A percentile compares a stretch with the other conserved stretches of the same genome.
Conservation (phyloP, 2,888 invertebrate genomes). For the Ophion ellenae region DNA sequence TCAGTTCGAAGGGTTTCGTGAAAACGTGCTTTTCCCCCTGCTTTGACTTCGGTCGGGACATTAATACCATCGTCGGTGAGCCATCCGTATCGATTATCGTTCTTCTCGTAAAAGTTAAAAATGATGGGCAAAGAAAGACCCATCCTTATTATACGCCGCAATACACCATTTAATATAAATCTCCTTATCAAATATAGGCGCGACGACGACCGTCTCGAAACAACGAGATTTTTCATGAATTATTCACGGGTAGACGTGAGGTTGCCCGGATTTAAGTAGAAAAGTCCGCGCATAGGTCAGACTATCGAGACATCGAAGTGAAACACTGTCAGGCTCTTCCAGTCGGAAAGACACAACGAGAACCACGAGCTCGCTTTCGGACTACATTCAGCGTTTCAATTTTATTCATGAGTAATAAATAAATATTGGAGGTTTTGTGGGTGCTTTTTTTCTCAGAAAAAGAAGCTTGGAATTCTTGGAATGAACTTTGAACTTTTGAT, state of each 20-base stretch:
- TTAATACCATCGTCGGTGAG: slow-evolving; percentile 19
- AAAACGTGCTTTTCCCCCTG: slow-evolving; percentile 34
- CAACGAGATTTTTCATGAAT: slow-evolving; percentile 45
- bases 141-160: neutral
- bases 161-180: slow-evolving; percentile 1
- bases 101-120: slow-evolving; percentile 23
- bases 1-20: slow-evolving; percentile 50
- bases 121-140: slow-evolving; percentile 4
- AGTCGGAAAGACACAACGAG: neutral
- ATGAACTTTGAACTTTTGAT: slow-evolving; percentile 67
- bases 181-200: neutral
- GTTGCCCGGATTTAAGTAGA: slow-evolving; percentile 22
- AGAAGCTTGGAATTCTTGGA: slow-evolving; percentile 22
- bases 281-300: slow-evolving; percentile 38
- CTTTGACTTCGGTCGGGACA: slow-evolving; percentile 52
- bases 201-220: slow-evolving; percentile 15
- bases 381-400: slow-evolving; percentile 10
- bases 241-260: slow-evolving; percentile 15
- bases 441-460: neutral
- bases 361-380: neutral
- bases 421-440: slow-evolving; percentile 7
- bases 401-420: slow-evolving; percentile 32
- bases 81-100: slow-evolving; percentile 48
- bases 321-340: neutral
- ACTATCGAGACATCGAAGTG: slow-evolving; percentile 1